These are phyloP conservation scores for Dendropsophus ebraccatus DNA, from an alignment of 2,113 vertebrate species.

Conservation along the genomic window DNA sequence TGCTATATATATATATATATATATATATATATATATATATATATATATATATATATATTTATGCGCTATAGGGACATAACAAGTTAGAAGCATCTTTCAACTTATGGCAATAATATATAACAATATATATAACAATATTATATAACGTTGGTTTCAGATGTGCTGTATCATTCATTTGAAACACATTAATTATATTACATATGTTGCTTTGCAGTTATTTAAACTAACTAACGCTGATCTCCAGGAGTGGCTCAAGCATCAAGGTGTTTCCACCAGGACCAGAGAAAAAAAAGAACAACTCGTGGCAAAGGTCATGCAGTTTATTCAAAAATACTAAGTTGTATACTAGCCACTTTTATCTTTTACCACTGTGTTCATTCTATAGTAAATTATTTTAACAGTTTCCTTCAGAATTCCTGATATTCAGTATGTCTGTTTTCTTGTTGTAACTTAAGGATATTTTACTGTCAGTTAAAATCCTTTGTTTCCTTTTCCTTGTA, in stretches of 20 bases:
- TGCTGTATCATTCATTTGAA: background rate
- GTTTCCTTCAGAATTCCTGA: background rate
- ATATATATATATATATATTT: no score
- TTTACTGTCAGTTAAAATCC: no score
- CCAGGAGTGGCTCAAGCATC: conserved; percentile 68
- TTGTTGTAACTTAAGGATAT: no score
- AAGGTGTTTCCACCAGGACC: conserved; percentile 63
- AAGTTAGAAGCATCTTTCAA: no score
- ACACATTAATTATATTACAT: background rate
- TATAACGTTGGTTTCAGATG: background rate
- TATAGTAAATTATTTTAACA: background rate
- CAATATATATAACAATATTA: background rate
- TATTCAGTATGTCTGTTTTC: no score
- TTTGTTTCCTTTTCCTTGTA: no score
- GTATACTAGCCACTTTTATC: background rate
- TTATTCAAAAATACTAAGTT: conserved; percentile 63
- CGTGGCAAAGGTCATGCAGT: conserved; percentile 72
- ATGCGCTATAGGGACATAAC: no score
- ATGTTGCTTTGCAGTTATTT: conserved; percentile 65
- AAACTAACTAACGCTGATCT: conserved; percentile 67
- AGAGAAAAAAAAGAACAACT: conserved; percentile 73
- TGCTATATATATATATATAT: no score
- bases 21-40: no score
- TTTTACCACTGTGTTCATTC: background rate
- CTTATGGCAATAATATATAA: no score